These are phyloP conservation scores for Poecile montanus DNA, from an alignment of 2,797 vertebrate genomes.

Conservation along the genomic window DNA sequence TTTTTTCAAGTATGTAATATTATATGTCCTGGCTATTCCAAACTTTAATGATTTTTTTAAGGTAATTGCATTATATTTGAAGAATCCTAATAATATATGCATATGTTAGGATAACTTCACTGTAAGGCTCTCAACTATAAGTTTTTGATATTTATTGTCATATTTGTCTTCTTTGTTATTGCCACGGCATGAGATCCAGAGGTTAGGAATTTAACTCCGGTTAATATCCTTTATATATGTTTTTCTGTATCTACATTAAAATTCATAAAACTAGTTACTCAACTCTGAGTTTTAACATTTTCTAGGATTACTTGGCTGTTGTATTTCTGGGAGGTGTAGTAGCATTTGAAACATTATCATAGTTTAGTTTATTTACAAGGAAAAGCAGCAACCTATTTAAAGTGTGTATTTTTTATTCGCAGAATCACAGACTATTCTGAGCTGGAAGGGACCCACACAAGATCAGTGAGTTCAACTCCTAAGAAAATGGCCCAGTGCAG, in stretches of 20 bases:
- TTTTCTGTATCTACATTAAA: neutral
- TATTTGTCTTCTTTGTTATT: neutral
- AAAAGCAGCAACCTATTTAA: neutral
- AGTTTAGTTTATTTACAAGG: neutral
- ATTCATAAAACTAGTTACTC: neutral
- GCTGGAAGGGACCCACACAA: no score
- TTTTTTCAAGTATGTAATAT: neutral
- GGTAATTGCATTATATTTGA: neutral
- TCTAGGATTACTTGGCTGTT: neutral
- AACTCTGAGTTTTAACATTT: neutral
- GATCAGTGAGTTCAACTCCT: accelerated
- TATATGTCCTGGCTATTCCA: neutral
- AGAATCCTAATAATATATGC: neutral
- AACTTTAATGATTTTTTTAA: neutral
- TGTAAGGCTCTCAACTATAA: neutral
- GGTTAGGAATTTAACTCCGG: neutral
- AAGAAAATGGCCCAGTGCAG: neutral
- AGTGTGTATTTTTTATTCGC: neutral
- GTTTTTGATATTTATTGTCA: neutral
- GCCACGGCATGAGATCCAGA: neutral
- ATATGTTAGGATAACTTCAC: neutral
- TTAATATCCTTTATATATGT: neutral
- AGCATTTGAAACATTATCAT: neutral
- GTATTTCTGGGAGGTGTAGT: neutral
- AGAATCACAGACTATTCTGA: neutral